Evolutionary conservation across 2,797 vertebrate genomes (phyloP), one percentile per base, ranked within the genome.

Genomic region (Acrossocheilus fasciatus): DNA sequence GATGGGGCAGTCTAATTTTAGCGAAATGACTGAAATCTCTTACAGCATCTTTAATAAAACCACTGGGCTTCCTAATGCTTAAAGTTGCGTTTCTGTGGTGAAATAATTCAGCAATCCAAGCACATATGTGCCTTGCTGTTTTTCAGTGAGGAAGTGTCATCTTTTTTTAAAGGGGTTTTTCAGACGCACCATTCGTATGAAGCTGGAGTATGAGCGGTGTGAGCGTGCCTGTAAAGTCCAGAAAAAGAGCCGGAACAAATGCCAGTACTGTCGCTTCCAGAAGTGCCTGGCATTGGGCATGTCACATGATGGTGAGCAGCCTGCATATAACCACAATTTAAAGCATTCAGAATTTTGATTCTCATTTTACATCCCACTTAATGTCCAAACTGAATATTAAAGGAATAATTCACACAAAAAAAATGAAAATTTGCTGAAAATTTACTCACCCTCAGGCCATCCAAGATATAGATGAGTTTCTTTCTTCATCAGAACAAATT

Each of bases 201-300:
- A 99, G 93, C 95, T 99, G 91, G 97, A 99, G 79, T 99, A 99
- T 0, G 98, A 99, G 74, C 97, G 96, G 85, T 99, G 98, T 9
- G 97, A 98, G 87, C 96, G 97, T 69, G 96, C 95, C 92, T 99
- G 98, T 94, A 98, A 97, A 93, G 98, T 99, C 88, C 98, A 98
- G 94, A 99, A 99, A 93, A 99, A 99, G 95, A 99, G 97, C 94
- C 95, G 98, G 57, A 99, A 99, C 92, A 99, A 99, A 95, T 99
- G 98, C 94, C 98, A 99, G 95, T 98, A 98, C 94, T 99, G 98
- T 94, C 97, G 98, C 91, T 99, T 99, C 94, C 98, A 99, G 96
- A 99, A 99, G 93, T 99, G 98, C 95, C 96, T 99, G 93, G 96
- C 96, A 0, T 95, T 99, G 92, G 98, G 98, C 95, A 99, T 99